A percentile compares a stretch with the other conserved stretches of the same genome.
phyloP scores from a whole-genome alignment of 2,888 invertebrate genomes.

The Torymus auratus region DNA sequence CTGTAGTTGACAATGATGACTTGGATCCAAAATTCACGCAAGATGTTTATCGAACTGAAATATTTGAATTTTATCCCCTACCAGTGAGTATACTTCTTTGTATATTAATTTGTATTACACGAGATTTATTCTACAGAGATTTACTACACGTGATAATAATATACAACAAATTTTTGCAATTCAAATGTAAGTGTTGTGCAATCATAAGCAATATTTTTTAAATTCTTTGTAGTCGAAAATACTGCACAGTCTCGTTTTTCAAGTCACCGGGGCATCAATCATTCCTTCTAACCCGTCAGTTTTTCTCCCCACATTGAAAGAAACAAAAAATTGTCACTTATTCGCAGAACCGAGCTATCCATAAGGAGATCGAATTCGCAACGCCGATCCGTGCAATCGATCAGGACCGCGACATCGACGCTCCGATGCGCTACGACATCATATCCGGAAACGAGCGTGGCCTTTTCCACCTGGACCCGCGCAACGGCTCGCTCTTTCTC shows the following conservation, averaged over 20 bases:
- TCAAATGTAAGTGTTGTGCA: no score
- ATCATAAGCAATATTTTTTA: no score
- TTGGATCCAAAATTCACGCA: conserved; percentile 89
- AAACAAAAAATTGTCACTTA: conserved; percentile 13
- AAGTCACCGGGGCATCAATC: no score
- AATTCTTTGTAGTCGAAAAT: no score
- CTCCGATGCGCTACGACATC: conserved; percentile 87
- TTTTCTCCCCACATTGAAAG: not conserved
- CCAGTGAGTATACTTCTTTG: conserved; percentile 79
- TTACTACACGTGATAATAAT: no score
- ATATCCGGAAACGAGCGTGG: conserved; percentile 88
- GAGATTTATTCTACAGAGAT: no score
- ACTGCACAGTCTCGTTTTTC: no score
- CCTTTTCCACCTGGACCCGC: conserved; percentile 85
- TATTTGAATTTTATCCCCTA: conserved; percentile 89
- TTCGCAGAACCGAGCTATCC: conserved; percentile 77
- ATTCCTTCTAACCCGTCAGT: no score
- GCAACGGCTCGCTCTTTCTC: conserved; percentile 86
- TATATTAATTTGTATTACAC: no score
- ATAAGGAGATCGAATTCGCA: conserved; percentile 83
- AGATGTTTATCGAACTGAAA: conserved; percentile 87
- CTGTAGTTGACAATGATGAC: conserved; percentile 88
- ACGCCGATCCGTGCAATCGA: conserved; percentile 87
- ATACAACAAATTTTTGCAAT: no score
- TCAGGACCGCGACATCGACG: conserved; percentile 86